Evolutionary conservation across 2,797 vertebrate genomes (phyloP), one percentile per base, ranked within the genome.

Genomic region (Apodemus agrarius): DNA sequence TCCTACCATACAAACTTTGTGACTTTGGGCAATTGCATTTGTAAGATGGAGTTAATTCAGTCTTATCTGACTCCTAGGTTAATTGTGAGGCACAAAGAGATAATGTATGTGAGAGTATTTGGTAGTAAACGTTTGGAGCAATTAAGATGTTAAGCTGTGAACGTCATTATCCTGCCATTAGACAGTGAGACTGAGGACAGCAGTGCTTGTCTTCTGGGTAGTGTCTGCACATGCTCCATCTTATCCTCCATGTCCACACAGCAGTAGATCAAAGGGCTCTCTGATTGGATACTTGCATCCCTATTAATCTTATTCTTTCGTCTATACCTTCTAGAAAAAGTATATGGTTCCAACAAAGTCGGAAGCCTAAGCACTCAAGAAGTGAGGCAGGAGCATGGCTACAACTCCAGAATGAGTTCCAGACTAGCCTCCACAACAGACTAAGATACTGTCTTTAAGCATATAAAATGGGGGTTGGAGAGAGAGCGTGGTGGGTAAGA

Each of bases 291-390:
- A 63, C 34, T 85, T 90, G 46, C 12, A 83, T 75, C 29, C n/a
- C 54, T 14, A 19, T 92, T 96, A 76, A 24, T 92, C 89, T 87
- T 57, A 92, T 72, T n/a, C 10, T 34, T 93, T 92, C 34, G 82
- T 95, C 93, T 94, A 52, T 91, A 74, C 61, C 79, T 86, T 83
- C 22, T 93, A 75, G 86, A 88, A 97, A 95, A 96, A 59, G 63
- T 93, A 80, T 34, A 11, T 93, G 72, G 17, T 81, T 84, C 93
- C 59, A 90, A 49, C 16, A 85, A 65, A 5, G 88, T 92, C 43
- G n/a, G 85, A 88, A 75, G 69, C 14, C n/a, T 52, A 54, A 57
- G 85, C 24, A 88, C 22, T 88, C 52, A 88, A 54, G 85, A 59
- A 54, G 52, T 57, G 24, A 74, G 52, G 85, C n/a, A 72, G 52